Evolutionary conservation across 2,888 invertebrate species (phyloP).

Genomic region (Parthenolecanium corni): DNA sequence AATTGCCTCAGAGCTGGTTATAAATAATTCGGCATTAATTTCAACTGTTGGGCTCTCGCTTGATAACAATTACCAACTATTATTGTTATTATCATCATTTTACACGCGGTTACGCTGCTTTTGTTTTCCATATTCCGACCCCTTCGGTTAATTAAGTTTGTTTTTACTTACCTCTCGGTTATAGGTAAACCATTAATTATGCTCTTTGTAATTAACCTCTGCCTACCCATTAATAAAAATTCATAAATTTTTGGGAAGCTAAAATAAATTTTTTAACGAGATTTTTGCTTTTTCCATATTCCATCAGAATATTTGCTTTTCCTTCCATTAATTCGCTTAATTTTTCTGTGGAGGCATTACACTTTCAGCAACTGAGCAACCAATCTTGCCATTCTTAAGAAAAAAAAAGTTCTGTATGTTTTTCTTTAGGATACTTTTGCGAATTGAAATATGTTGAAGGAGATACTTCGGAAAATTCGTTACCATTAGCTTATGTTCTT

Average conservation of each 20-base stretch:
- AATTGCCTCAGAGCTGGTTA: constrained; percentile 23
- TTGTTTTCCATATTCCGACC: constrained; percentile 17
- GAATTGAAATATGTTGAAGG: no score
- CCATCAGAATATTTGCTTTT: neutral
- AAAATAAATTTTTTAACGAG: constrained; percentile 17
- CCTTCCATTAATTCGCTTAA: neutral
- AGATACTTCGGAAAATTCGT: no score
- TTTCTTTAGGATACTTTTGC: no score
- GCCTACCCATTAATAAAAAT: no score
- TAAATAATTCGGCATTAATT: constrained; percentile 27
- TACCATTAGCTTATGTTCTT: no score
- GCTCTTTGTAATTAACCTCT: neutral
- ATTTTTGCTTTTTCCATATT: no score
- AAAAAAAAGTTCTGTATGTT: no score
- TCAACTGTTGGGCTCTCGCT: neutral
- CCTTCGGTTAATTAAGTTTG: constrained; percentile 24
- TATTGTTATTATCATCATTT: constrained; percentile 26
- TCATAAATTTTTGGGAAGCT: neutral
- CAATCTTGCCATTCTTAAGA: no score
- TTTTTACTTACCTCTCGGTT: constrained; percentile 19
- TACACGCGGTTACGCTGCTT: constrained; percentile 26
- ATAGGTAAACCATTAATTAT: constrained; percentile 26
- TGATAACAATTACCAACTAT: constrained; percentile 19
- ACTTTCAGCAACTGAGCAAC: no score
- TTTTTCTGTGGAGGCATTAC: no score